Evolutionary conservation across 2,888 invertebrate genomes (phyloP), one percentile per base, ranked within the genome.

Genomic region (Lomographa bimaculata): DNA sequence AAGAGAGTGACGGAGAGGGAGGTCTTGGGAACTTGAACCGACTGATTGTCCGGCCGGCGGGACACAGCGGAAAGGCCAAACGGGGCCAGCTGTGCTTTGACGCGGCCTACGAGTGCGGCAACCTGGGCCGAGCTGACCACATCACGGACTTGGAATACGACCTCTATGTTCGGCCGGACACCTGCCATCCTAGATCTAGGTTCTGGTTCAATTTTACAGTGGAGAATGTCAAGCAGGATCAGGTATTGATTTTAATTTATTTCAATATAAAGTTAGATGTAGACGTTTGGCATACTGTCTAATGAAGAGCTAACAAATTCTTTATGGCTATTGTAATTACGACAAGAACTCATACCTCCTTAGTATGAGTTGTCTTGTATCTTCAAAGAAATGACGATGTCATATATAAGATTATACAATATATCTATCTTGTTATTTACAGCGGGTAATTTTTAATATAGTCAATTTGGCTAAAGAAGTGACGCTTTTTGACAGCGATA

Each of bases 131-230:
- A 50, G 98, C 98, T 1, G 98, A 98, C 71, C 93, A 97, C 57
- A 92, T 98, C 59, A 96, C 95, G 3, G 98, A 98, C 64, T 94
- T 94, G 71, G 99, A 99, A 77, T 99, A 98, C 79, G 99, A 99
- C 84, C 90, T 99, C 30, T 98, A 95, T 81, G 93, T 99, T 36
- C 91, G 99, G 23, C 98, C 99, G 0, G 99, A 99, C 78, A 98
- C 98, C 0, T 98, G 98, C 78, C 96, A 97, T 73, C 98, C 98
- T 0, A 91, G 97, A 24, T 93, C 95, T 50, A 90, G 99, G 28
- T 94, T 98, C 58, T 99, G 98, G 99, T 99, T 98, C 82, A 98
- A 99, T 85, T 99, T 99, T 71, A 97, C 98, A 0, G 98, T 99
- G 18, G 98, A 98, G 76, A 99, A 99, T 75, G 96, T 96, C 0